Base-by-base conservation (phyloP, 2,113 vertebrate genomes). In the Clinocottus analis region DNA sequence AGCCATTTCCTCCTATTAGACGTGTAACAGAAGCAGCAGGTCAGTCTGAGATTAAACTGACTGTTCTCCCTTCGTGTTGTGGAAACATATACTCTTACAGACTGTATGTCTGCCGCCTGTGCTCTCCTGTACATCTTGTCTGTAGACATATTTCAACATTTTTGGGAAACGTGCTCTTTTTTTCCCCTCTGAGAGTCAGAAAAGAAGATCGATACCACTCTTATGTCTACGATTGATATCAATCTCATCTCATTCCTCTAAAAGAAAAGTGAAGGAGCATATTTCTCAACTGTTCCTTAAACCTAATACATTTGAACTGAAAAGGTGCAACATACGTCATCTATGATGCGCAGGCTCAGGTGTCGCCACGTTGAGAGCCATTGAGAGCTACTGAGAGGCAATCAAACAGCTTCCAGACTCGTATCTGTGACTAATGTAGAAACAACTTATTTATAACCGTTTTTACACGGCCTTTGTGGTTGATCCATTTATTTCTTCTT, bases 1-100 rank as follows among this genome's bases (percentile, higher is more conserved):
- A 83, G 85, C 88, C 86, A 93, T 94, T 94, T 93, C 92, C 93
- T 93, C 86, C 85, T 80, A 93, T 93, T 93, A 93, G 85, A 89
- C 81, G 84, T 79, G 83, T 68, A 89, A 80, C 72, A 81, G 85
- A 77, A 86, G 69, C 86, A 85, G 86, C 84, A 72, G 86, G 77
- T 66, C 68, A 75, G 47, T 29, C 39, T 27, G 53, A 70, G 61
- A 85, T 41, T 9, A 45, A 68, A 53, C 58, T 51, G 27, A 43
- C 55, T 25, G 55, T 25, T 71, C 39, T 23, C 23, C 25, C 8
- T 63, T 37, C 31, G 74, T 73, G 77, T 80, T 64, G 69, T 75
- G 27, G 27, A 84, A 77, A 69, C 72, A 68, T 73, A 31, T 25
- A 51, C 19, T 35, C 63, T 62, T n/a, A 66, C 3, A 17, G 39